Percentiles rank a stretch among this genome's conserved stretches.
Evolutionary conservation across 2,797 vertebrate species (phyloP).

Genomic region (Ataeniobius toweri): DNA sequence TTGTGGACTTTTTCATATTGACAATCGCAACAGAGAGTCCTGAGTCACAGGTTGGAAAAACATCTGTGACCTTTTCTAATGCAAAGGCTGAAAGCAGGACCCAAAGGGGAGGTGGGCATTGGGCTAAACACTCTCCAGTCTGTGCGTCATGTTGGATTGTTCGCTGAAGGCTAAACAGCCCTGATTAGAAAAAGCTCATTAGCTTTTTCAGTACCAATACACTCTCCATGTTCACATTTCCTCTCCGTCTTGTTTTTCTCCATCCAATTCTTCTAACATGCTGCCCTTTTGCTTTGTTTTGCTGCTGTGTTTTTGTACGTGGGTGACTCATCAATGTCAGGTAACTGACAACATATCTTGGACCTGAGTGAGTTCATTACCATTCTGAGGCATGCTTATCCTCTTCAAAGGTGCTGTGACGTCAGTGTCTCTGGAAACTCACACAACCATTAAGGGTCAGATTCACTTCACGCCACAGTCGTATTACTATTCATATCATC

Average conservation of each 20-base stretch:
- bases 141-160: conserved; percentile 41
- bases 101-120: conserved; percentile 41
- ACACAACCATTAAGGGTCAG: conserved; percentile 47
- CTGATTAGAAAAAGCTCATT: conserved; percentile 67
- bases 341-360: conserved; percentile 52
- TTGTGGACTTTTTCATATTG: conserved; percentile 17
- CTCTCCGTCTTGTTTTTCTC: conserved; percentile 26
- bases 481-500: conserved; percentile 49
- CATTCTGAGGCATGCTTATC: conserved; percentile 55
- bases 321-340: conserved; percentile 57
- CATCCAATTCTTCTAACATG: neutral
- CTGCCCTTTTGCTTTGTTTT: conserved; percentile 20
- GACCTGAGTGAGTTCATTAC: conserved; percentile 55
- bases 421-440: conserved; percentile 70
- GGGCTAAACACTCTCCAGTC: conserved; percentile 42
- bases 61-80: conserved; percentile 56
- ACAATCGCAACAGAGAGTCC: conserved; percentile 5
- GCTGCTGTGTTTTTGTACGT: conserved; percentile 6
- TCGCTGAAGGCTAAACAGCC: conserved; percentile 62
- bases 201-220: conserved; percentile 56
- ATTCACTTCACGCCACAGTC: conserved; percentile 31
- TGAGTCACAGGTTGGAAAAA: conserved; percentile 25
- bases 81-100: conserved; percentile 44
- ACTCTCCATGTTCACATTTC: conserved; percentile 36
- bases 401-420: conserved; percentile 59